These are phyloP conservation scores for Poecilia picta DNA, from an alignment of 2,797 vertebrate species.

Conservation along the genomic window DNA sequence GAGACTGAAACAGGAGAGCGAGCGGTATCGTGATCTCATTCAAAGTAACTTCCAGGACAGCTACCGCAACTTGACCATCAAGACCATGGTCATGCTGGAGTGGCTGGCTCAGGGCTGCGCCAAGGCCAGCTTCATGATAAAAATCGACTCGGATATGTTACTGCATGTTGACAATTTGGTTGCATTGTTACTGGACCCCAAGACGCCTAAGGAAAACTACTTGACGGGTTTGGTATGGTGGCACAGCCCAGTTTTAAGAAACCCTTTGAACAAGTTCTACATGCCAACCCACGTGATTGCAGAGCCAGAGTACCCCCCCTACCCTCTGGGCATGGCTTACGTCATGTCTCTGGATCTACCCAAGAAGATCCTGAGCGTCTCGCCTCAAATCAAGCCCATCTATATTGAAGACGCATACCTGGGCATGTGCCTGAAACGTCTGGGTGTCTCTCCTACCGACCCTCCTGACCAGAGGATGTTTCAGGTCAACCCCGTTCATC, in stretches of 20 bases:
- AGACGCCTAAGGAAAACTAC: slow-evolving; percentile 80
- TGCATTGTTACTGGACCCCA: slow-evolving; percentile 37
- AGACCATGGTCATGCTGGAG: slow-evolving; percentile 81
- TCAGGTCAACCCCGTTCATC: slow-evolving; percentile 21
- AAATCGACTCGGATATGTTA: slow-evolving; percentile 63
- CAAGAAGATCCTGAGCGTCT: slow-evolving; percentile 84
- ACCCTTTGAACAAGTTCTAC: slow-evolving; percentile 85
- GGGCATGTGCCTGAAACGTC: slow-evolving; percentile 87
- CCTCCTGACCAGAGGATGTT: slow-evolving; percentile 86
- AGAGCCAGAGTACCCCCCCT: slow-evolving; percentile 87
- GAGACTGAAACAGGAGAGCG: slow-evolving; percentile 59
- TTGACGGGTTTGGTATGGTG: slow-evolving; percentile 90
- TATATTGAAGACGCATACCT: slow-evolving; percentile 91
- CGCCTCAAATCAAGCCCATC: slow-evolving; percentile 85
- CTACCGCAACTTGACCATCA: slow-evolving; percentile 82
- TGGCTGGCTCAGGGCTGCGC: slow-evolving; percentile 72
- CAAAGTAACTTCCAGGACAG: slow-evolving; percentile 80
- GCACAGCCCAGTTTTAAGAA: slow-evolving; percentile 87
- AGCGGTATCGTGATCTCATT: slow-evolving; percentile 69
- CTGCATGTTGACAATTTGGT: slow-evolving; percentile 55
- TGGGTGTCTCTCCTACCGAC: slow-evolving; percentile 85
- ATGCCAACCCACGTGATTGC: slow-evolving; percentile 85
- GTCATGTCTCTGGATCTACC: slow-evolving; percentile 90
- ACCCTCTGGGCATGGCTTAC: slow-evolving; percentile 90
- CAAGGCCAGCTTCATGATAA: slow-evolving; percentile 50